Evolutionary conservation across 2,888 invertebrate species (phyloP).

Genomic region (Capitulum mitella): DNA sequence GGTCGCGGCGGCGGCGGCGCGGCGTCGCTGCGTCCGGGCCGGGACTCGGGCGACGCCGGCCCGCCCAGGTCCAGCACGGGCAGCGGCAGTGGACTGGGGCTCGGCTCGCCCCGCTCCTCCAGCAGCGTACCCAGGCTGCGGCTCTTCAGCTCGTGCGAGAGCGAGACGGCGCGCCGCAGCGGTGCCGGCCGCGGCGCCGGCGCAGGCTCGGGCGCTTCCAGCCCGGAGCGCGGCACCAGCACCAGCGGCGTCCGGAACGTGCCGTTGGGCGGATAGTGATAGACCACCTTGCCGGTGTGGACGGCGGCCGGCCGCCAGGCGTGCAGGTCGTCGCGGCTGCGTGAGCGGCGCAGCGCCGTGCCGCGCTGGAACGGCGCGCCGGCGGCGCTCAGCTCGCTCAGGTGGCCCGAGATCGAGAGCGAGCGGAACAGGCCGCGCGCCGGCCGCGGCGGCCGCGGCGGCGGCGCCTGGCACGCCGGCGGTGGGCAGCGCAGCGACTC

Average conservation of each 20-base stretch:
- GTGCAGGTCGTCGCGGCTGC: constrained; percentile 1
- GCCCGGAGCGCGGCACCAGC: neutral
- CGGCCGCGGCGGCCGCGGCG: neutral
- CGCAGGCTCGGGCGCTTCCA: no score
- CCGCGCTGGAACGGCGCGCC: neutral
- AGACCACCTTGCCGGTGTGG: neutral
- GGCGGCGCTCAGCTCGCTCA: neutral
- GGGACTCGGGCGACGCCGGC: neutral
- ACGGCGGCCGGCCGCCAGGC: neutral
- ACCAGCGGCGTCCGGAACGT: neutral
- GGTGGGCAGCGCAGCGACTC: neutral
- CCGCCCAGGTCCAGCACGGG: neutral
- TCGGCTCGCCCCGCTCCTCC: neutral
- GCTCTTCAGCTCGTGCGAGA: neutral
- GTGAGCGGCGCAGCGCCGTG: neutral
- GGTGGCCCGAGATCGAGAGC: neutral
- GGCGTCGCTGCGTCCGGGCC: neutral
- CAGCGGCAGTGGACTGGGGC: neutral
- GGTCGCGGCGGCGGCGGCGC: neutral
- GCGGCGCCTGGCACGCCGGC: no score
- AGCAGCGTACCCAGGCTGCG: neutral
- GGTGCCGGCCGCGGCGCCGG: neutral
- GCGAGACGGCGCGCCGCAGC: neutral
- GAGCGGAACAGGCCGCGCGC: neutral
- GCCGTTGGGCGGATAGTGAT: neutral